A percentile compares a stretch with the other conserved stretches of the same genome.
Evolutionary conservation across 2,113 vertebrate species (phyloP).

Genomic region (Entomyzon cyanotis): DNA sequence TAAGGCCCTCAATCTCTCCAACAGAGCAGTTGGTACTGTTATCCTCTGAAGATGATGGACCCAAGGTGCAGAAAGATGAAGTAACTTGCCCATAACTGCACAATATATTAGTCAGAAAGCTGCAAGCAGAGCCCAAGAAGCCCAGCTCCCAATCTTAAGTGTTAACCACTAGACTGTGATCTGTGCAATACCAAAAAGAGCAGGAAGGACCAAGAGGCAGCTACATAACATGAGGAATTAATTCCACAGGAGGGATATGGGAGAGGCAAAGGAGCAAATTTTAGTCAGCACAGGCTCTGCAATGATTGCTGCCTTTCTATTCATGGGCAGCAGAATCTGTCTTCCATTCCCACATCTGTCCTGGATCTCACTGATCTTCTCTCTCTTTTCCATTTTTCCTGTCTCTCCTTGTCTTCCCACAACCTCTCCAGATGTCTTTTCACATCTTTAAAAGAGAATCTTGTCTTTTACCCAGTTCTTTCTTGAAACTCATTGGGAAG

Average conservation of each 20-base stretch:
- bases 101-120: not conserved
- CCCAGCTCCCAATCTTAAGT: not conserved
- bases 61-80: not conserved
- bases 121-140: not conserved
- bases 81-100: not conserved
- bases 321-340: not conserved
- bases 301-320: not conserved
- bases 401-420: not conserved
- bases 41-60: not conserved
- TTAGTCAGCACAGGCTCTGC: not conserved
- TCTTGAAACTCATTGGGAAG: not conserved
- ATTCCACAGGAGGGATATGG: not conserved
- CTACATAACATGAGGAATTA: not conserved
- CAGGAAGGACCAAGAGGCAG: not conserved
- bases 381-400: not conserved
- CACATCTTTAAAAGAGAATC: not conserved
- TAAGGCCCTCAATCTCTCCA: not conserved
- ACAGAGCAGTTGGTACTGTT: not conserved
- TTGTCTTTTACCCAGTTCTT: not conserved
- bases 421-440: not conserved
- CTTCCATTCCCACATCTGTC: not conserved
- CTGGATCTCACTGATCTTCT: not conserved
- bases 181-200: not conserved
- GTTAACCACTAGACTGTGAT: slow-evolving; percentile 1
- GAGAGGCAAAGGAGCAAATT: not conserved